phyloP scores from a whole-genome alignment of 2,113 vertebrate genomes.

The Cranoglanis bouderius region DNA sequence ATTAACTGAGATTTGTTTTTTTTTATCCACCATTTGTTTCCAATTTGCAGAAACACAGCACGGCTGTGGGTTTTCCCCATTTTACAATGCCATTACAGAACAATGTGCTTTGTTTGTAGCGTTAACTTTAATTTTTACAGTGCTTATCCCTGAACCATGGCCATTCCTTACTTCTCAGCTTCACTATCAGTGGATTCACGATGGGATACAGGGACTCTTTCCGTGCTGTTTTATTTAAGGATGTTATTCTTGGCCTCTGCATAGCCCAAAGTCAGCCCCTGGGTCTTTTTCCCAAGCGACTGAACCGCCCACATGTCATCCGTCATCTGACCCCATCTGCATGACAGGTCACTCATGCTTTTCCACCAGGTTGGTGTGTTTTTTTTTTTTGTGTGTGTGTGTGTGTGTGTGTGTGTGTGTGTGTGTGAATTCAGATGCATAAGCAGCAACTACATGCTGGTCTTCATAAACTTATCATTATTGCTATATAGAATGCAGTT shows the following conservation, averaged over 20 bases:
- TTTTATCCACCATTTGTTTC: conserved; percentile 51
- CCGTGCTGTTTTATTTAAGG: conserved; percentile 85
- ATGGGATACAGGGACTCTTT: conserved; percentile 45
- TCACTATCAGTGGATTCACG: conserved; percentile 72
- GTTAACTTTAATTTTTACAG: conserved; percentile 83
- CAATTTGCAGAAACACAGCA: conserved; percentile 48
- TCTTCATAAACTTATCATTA: conserved; percentile 12
- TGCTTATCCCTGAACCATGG: conserved; percentile 69
- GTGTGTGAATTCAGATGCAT: background rate
- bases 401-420: background rate
- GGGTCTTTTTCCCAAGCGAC: conserved; percentile 96
- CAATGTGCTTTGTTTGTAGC: conserved; percentile 86
- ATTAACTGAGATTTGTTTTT: conserved; percentile 42
- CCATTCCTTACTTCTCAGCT: conserved; percentile 84
- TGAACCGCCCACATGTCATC: conserved; percentile 78
- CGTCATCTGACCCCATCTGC: conserved; percentile 74
- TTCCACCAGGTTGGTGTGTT: conserved; percentile 49
- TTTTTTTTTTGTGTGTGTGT: conserved; percentile 2
- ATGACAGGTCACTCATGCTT: conserved; percentile 68
- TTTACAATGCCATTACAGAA: conserved; percentile 81
- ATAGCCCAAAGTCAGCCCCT: conserved; percentile 86
- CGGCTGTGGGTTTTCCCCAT: conserved; percentile 72
- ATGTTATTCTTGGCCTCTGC: conserved; percentile 92
- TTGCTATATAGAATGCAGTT: background rate
- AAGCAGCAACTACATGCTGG: conserved; percentile 5